Evolutionary conservation across 2,888 invertebrate genomes (phyloP).

Genomic region (Tenthredo amoena): DNA sequence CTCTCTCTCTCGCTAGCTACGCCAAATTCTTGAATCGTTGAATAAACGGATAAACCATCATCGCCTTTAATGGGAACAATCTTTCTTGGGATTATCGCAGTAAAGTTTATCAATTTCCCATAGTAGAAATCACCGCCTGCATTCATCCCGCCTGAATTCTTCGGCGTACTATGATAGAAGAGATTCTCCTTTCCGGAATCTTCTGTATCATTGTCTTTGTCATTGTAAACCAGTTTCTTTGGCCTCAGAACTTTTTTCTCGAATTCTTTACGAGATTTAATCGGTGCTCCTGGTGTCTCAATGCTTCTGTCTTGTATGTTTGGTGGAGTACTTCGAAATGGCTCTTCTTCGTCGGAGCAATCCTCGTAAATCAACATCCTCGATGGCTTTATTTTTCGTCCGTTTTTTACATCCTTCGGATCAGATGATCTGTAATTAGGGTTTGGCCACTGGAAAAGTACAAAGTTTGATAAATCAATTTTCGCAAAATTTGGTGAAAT

Average conservation of each 20-base stretch:
- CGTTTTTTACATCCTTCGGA: background rate
- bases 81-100: background rate
- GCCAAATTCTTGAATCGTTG: background rate
- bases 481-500: too few species aligned
- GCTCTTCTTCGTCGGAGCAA: background rate
- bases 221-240: constrained; percentile 63
- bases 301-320: constrained; percentile 1
- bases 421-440: background rate
- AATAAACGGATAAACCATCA: background rate
- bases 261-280: constrained; percentile 61
- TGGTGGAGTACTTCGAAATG: constrained; percentile 6
- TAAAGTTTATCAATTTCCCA: background rate
- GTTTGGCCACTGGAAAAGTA: background rate
- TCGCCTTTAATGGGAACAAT: background rate
- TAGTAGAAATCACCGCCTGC: background rate
- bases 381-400: background rate
- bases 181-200: background rate
- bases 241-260: constrained; percentile 63
- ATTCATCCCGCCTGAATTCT: background rate
- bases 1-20: background rate
- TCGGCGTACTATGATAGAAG: background rate
- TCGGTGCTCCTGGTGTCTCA: constrained; percentile 62
- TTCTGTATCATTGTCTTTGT: constrained; percentile 6
- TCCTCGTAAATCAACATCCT: constrained; percentile 41
- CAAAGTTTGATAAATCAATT: background rate